Conservation (phyloP, 1,140 invertebrate species). For the Drosophila orena region DNA sequence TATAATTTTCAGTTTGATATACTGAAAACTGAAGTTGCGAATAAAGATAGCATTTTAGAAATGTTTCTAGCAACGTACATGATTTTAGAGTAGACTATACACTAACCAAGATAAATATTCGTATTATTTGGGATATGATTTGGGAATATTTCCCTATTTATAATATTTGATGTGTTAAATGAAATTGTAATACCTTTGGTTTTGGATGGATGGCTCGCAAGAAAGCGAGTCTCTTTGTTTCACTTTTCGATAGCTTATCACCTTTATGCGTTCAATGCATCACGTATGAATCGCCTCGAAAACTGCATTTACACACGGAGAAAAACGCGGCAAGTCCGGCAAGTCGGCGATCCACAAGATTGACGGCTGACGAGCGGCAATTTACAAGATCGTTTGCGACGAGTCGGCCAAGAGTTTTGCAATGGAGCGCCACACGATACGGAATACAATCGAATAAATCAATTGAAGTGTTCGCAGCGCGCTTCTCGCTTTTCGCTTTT, state of each 20-base stretch:
- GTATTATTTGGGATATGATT: no score
- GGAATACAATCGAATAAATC: constrained; percentile 76
- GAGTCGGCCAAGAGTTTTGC: constrained; percentile 46
- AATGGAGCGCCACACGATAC: constrained; percentile 45
- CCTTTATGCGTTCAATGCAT: background rate
- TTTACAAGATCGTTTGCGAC: constrained; percentile 70
- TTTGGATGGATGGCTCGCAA: no score
- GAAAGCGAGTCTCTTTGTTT: background rate
- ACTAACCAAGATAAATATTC: no score
- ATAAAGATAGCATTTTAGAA: no score
- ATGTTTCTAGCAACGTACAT: no score
- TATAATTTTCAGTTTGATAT: no score
- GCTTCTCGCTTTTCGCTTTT: constrained; percentile 50
- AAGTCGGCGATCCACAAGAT: constrained; percentile 8
- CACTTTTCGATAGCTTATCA: constrained; percentile 2
- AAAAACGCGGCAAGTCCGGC: constrained; percentile 5
- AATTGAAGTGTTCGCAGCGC: constrained; percentile 65
- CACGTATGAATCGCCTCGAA: constrained; percentile 30
- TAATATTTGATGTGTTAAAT: no score
- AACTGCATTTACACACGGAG: constrained; percentile 29
- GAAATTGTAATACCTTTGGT: no score
- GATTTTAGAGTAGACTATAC: no score
- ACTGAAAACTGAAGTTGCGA: no score
- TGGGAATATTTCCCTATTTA: no score
- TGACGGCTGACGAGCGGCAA: constrained; percentile 32